These are phyloP conservation scores for Eurystomus glaucurus DNA, from an alignment of 2,797 vertebrate genomes.

Conservation along the genomic window DNA sequence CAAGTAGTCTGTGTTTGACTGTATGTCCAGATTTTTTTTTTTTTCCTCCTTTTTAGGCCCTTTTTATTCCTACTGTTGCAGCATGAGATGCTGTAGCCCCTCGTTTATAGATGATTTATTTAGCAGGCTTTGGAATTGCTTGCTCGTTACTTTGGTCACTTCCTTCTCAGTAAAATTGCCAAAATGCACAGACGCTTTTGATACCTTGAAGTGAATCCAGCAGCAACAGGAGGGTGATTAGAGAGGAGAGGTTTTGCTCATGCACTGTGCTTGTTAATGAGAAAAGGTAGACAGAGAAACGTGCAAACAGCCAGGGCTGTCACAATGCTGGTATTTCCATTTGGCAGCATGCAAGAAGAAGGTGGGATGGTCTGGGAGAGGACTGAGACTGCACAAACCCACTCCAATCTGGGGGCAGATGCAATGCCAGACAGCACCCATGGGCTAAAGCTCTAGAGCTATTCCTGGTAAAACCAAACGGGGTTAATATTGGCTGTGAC, in stretches of 20 bases:
- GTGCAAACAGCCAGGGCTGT: neutral
- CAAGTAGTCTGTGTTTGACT: neutral
- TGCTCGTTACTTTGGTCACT: neutral
- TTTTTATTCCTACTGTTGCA: neutral
- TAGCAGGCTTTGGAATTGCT: neutral
- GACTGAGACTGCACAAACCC: neutral
- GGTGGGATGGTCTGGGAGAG: neutral
- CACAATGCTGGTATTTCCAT: neutral
- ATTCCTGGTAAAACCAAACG: neutral
- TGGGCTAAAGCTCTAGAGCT: neutral
- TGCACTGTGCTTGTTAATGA: slow-evolving; percentile 35
- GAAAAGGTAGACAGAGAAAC: neutral
- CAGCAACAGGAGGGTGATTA: slow-evolving; percentile 33
- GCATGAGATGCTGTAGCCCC: neutral
- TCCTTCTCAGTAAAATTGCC: neutral
- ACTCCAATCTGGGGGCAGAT: rapidly evolving
- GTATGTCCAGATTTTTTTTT: neutral
- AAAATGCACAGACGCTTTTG: neutral
- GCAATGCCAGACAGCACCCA: rapidly evolving
- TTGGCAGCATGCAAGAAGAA: neutral
- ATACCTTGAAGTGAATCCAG: slow-evolving; percentile 23
- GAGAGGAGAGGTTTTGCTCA: slow-evolving; percentile 27
- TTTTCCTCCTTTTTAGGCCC: neutral
- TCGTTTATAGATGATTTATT: neutral
- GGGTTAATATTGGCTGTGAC: neutral